Conservation (phyloP, 2,888 invertebrate genomes). For the Micoletzkya japonica region DNA sequence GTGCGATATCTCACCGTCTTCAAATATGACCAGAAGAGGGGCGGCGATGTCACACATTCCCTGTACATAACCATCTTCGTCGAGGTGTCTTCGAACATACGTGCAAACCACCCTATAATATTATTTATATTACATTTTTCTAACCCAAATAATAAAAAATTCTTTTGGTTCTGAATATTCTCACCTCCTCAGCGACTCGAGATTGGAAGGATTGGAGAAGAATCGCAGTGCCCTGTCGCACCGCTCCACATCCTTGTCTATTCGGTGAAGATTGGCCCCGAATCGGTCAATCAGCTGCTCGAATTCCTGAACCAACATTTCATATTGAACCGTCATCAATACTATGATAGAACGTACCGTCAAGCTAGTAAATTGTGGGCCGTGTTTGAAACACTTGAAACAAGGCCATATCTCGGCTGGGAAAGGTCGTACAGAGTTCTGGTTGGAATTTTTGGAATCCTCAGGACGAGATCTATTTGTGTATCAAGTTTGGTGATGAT, state of each 20-base stretch:
- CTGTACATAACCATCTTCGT: conserved; percentile 86
- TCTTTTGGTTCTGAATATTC: too few relatives aligned
- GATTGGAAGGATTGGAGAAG: conserved; percentile 23
- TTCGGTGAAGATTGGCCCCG: conserved; percentile 86
- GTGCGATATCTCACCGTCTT: conserved; percentile 72
- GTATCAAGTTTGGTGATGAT: too few relatives aligned
- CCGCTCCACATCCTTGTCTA: conserved; percentile 92
- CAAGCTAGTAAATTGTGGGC: too few relatives aligned
- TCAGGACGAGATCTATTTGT: too few relatives aligned
- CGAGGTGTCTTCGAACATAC: conserved; percentile 92
- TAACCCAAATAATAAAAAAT: too few relatives aligned
- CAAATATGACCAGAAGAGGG: conserved; percentile 85
- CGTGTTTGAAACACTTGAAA: too few relatives aligned
- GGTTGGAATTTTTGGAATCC: too few relatives aligned
- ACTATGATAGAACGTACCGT: too few relatives aligned
- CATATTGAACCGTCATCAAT: too few relatives aligned
- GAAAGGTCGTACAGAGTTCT: too few relatives aligned
- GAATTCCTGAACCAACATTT: conserved; percentile 25
- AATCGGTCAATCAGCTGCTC: conserved; percentile 60
- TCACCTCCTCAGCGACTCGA: conserved; percentile 71
- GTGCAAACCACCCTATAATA: conserved; percentile 91
- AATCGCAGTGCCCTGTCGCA: conserved; percentile 83
- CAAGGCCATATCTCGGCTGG: too few relatives aligned
- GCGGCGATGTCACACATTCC: conserved; percentile 96
- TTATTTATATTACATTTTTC: too few relatives aligned